Conservation (phyloP, 2,888 invertebrate species). For the Apeira syringaria region DNA sequence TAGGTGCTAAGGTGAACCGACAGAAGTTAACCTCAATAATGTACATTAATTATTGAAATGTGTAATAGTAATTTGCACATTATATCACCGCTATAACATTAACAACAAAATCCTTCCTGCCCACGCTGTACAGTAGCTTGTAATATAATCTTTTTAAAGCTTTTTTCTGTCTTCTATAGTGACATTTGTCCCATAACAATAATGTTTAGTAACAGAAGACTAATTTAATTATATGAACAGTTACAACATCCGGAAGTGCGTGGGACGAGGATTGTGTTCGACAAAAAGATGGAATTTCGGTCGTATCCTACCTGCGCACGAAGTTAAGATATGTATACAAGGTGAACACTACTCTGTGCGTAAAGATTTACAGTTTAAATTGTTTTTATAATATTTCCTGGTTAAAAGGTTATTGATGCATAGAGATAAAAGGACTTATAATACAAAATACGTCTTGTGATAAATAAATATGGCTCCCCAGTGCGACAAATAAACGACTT, state of each 20-base stretch:
- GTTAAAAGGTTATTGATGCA: conserved; percentile 20
- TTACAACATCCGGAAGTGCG: conserved; percentile 70
- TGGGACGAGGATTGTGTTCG: conserved; percentile 57
- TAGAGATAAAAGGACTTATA: conserved; percentile 22
- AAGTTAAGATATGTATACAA: conserved; percentile 21
- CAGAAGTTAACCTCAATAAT: too few species aligned
- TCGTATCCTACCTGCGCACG: conserved; percentile 60
- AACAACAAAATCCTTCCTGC: neutral
- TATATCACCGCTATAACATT: too few species aligned
- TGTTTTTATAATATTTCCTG: neutral
- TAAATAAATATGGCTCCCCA: conserved; percentile 20
- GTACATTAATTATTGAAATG: too few species aligned
- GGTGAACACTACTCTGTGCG: conserved; percentile 12
- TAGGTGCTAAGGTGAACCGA: too few species aligned
- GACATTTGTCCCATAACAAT: conserved; percentile 35
- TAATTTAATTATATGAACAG: conserved; percentile 49
- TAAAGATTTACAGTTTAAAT: neutral
- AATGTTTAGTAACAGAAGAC: conserved; percentile 44
- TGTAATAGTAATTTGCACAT: too few species aligned
- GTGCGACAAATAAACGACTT: conserved; percentile 24
- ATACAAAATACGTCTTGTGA: conserved; percentile 22
- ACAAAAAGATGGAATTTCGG: conserved; percentile 72
- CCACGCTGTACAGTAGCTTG: neutral
- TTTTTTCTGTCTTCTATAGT: conserved; percentile 2
- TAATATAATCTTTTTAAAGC: neutral